Base-by-base conservation (phyloP, 64 coral and sea anemone genomes). In the Orbicella faveolata region DNA sequence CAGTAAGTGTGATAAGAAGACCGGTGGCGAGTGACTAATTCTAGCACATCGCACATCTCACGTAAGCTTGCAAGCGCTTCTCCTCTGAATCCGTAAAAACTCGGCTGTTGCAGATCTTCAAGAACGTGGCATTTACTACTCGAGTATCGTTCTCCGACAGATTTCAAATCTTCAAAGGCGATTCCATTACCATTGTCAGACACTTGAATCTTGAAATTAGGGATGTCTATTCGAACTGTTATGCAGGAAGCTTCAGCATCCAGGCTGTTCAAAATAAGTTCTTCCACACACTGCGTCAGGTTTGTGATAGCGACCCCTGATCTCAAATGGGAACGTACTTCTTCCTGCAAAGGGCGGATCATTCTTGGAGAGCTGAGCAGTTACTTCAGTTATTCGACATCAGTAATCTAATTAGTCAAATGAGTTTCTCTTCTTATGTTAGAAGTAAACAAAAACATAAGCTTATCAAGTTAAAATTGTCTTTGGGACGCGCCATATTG, bases 61-160 rank as follows among this genome's bases (percentile, higher is more conserved):
- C 84, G 63, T 36, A 99, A 76, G 63, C 97, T 99, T 79, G 94
- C 94, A n/a, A 99, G 53, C 75, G 97, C 94, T 52, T 99, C 97
- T 18, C 97, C 97, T 84, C 97, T 83, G 59, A 91, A 99, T 2
- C 97, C 97, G 88, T 92, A 91, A 33, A 85, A 91, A 52, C 52
- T 91, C 35, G 93, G 62, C 61, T 92, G 20, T 51, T 89, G 63
- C 21, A 99, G 86, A 72, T 99, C 97, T 80, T 87, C 30, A 36
- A 99, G 74, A 39, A 65, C 83, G 54, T 96, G 91, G 48, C 97
- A 99, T 92, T 99, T 99, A 75, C 97, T 99, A 3, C 91, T 99
- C 39, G 79, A 92, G 76, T 99, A 96, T 81, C 97, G 75, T 61
- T 96, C 66, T 79, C 94, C 97, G 26, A 96, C 74, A 83, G 39